These are phyloP conservation scores for Archivesica marissinica DNA, from an alignment of 1,140 invertebrate genomes.

Conservation along the genomic window DNA sequence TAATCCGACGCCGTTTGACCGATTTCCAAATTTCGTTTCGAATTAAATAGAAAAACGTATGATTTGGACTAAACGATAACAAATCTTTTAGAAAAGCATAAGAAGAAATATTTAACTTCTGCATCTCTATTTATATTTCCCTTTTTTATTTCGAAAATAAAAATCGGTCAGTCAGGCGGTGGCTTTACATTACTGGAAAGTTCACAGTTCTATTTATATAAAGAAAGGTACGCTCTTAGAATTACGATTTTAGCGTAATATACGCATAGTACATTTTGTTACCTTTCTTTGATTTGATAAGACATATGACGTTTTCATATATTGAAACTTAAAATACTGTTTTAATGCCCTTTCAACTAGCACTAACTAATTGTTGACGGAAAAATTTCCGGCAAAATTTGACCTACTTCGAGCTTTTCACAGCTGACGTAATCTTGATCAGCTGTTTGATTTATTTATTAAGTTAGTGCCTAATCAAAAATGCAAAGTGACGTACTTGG, in stretches of 20 bases:
- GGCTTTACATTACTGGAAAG: too few relatives aligned
- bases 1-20: neutral
- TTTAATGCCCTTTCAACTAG: too few relatives aligned
- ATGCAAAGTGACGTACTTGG: too few relatives aligned
- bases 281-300: too few relatives aligned
- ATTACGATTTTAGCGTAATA: too few relatives aligned
- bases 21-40: neutral
- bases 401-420: neutral
- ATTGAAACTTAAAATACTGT: too few relatives aligned
- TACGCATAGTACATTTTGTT: too few relatives aligned
- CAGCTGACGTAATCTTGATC: slow-evolving; percentile 10
- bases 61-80: too few relatives aligned
- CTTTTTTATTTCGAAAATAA: neutral
- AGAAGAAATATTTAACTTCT: neutral
- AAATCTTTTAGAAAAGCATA: too few relatives aligned
- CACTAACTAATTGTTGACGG: neutral
- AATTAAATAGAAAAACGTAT: neutral
- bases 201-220: too few relatives aligned
- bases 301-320: too few relatives aligned
- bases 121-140: neutral
- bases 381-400: neutral
- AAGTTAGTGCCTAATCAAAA: too few relatives aligned
- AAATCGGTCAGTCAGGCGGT: neutral
- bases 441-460: neutral
- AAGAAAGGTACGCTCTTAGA: slow-evolving; percentile 4